Conservation (phyloP, 2,888 invertebrate genomes). For the Pantelozetes paolii region DNA sequence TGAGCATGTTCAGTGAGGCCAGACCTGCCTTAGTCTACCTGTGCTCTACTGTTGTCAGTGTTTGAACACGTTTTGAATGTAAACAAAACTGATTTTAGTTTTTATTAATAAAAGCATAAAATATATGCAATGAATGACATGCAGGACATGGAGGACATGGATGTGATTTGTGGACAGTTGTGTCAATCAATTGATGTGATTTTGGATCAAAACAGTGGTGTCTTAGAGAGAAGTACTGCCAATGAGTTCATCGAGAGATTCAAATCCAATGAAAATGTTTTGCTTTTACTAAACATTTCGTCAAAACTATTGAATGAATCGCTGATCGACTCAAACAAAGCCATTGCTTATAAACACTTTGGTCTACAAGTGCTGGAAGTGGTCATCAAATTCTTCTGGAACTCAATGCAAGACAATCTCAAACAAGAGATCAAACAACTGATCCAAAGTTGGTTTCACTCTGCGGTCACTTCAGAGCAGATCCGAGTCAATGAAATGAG, state of each 20-base stretch:
- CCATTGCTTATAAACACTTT: slow-evolving; percentile 61
- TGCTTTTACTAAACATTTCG: slow-evolving; percentile 16
- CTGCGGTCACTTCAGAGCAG: background rate
- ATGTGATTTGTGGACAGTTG: slow-evolving; percentile 12
- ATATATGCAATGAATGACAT: no score
- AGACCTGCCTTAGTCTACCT: no score
- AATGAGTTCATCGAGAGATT: slow-evolving; percentile 26
- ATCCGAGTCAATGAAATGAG: slow-evolving; percentile 41
- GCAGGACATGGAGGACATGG: slow-evolving; percentile 18
- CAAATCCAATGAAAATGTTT: slow-evolving; percentile 25
- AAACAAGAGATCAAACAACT: slow-evolving; percentile 35
- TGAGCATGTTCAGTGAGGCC: no score
- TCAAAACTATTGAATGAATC: slow-evolving; percentile 1
- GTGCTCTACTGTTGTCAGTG: no score
- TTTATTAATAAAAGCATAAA: no score
- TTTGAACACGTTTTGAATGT: background rate
- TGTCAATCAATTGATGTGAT: slow-evolving; percentile 33
- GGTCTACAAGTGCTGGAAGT: slow-evolving; percentile 89
- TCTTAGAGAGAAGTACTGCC: background rate
- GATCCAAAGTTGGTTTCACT: slow-evolving; percentile 18
- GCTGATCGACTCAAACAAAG: background rate
- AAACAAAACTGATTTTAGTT: background rate
- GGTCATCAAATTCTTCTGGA: slow-evolving; percentile 84
- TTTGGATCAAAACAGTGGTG: background rate
- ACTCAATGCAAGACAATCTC: slow-evolving; percentile 61